phyloP scores from a whole-genome alignment of 1,140 invertebrate species.

The Diorhabda elongata region DNA sequence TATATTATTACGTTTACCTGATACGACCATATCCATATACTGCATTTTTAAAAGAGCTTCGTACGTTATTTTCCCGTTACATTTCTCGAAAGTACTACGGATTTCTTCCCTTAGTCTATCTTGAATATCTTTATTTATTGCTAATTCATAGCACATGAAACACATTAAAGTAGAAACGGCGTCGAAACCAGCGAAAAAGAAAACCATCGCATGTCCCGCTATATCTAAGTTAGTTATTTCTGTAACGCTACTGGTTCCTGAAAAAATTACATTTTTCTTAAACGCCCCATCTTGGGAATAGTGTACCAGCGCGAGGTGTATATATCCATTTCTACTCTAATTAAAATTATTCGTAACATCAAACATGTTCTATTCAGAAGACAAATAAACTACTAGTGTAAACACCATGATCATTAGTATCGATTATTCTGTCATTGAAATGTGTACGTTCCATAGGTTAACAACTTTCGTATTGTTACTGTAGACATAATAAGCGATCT shows the following conservation, averaged over 20 bases:
- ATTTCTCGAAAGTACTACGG: constrained; percentile 8
- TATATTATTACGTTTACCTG: constrained; percentile 6
- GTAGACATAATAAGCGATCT: too few relatives aligned
- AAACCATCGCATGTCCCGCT: constrained; percentile 44
- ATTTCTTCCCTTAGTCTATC: constrained; percentile 44
- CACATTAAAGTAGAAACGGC: constrained; percentile 36
- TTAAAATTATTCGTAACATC: too few relatives aligned
- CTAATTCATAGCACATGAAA: constrained; percentile 47
- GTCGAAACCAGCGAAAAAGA: constrained; percentile 47
- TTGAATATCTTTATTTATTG: constrained; percentile 52
- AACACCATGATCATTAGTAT: too few relatives aligned
- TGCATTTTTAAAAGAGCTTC: constrained; percentile 24
- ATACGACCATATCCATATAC: constrained; percentile 30
- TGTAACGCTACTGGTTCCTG: constrained; percentile 14
- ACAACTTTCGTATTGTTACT: too few relatives aligned
- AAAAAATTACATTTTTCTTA: too few relatives aligned
- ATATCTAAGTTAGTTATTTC: constrained; percentile 33
- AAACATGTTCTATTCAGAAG: too few relatives aligned
- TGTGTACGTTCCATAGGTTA: too few relatives aligned
- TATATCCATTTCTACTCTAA: too few relatives aligned
- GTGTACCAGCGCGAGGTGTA: too few relatives aligned
- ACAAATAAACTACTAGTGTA: too few relatives aligned
- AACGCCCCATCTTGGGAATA: too few relatives aligned
- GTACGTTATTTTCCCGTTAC: constrained; percentile 26
- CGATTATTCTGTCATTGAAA: too few relatives aligned